These are phyloP conservation scores for Caenorhabditis angaria DNA, from an alignment of 2,888 invertebrate species.

Conservation along the genomic window DNA sequence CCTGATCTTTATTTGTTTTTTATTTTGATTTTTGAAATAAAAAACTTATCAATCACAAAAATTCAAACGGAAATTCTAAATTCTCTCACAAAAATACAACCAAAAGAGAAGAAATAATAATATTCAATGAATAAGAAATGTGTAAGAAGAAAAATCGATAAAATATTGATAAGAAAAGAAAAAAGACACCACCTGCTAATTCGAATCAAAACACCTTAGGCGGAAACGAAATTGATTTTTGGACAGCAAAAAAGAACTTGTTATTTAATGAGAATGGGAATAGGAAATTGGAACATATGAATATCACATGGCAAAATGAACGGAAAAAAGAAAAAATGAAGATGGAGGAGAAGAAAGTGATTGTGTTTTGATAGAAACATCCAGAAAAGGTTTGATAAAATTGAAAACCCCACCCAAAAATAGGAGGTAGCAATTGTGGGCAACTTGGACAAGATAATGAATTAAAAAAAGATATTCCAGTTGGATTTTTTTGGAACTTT, in stretches of 20 bases:
- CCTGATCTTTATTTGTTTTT: too few relatives aligned
- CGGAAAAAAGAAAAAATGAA: too few relatives aligned
- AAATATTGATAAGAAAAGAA: not conserved
- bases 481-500: too few relatives aligned
- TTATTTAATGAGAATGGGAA: not conserved
- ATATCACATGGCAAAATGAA: too few relatives aligned
- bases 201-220: not conserved
- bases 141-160: not conserved
- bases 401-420: too few relatives aligned
- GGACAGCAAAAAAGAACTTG: not conserved
- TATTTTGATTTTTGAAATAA: not conserved
- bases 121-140: not conserved
- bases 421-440: too few relatives aligned
- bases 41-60: too few relatives aligned
- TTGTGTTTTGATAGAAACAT: not conserved
- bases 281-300: not conserved
- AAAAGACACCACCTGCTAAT: not conserved
- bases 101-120: not conserved
- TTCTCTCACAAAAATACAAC: not conserved
- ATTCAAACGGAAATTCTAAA: not conserved
- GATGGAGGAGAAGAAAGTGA: too few relatives aligned
- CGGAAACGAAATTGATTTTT: not conserved
- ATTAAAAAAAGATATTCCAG: too few relatives aligned
- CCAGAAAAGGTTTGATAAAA: too few relatives aligned
- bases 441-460: too few relatives aligned